Evolutionary conservation across 1,140 invertebrate species (phyloP), one percentile per base, ranked within the genome.

Genomic region (Leptopilina boulardi): DNA sequence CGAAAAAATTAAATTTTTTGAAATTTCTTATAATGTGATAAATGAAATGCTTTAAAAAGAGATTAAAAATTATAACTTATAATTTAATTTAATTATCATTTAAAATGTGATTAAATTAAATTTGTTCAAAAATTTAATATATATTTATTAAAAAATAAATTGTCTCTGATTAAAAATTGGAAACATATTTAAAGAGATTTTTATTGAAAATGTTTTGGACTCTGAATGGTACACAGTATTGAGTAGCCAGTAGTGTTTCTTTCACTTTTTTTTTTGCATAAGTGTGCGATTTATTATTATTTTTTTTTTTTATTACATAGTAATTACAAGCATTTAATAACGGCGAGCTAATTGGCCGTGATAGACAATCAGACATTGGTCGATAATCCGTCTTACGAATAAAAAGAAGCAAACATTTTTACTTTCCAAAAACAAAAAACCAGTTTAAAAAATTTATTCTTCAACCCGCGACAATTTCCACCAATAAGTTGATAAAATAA

Each of bases 291-390:
- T 75, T 72, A 79, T 76, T n/a, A n/a, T n/a, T n/a, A n/a, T n/a
- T n/a, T n/a, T n/a, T n/a, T n/a, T n/a, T n/a, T n/a, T 75, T 79
- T 11, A 42, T 72, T 73, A 80, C 78, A 80, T 80, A 73, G 71
- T 77, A 77, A 66, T 82, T 80, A 83, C 78, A 83, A 83, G 77
- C 74, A 80, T 75, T 77, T 77, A 75, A 81, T 73, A 73, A 83
- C 79, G 79, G 76, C 82, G 21, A 66, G 59, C 26, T 66, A 66
- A 66, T 30, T 30, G 23, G 59, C 59, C 59, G 59, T 15, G 26
- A 66, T 34, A 30, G 59, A 66, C 59, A 66, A 66, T 66, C 26
- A 66, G 11, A 47, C 44, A n/a, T 66, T 23, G 23, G 23, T 66
- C 59, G 26, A 66, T 3, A 56, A 66, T 66, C 15, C 26, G 21